Base-by-base conservation (phyloP, 2,797 vertebrate genomes). In the Morus bassanus region DNA sequence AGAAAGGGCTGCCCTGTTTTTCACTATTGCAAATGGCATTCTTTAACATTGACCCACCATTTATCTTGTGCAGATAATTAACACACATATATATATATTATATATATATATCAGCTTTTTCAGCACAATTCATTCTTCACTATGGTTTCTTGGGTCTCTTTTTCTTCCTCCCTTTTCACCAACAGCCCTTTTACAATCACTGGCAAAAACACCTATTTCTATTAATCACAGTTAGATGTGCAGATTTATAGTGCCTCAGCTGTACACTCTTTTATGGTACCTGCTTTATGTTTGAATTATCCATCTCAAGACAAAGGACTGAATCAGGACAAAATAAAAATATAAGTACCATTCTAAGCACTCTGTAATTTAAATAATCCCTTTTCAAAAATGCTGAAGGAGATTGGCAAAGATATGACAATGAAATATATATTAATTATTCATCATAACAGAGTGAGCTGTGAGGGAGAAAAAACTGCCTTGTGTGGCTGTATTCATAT, bases 291-390 rank as follows among this genome's bases (percentile, higher is more conserved):
- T 69, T 92, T 94, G 65, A 95, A 90, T 94, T 88, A 88, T 86
- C 85, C 64, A 85, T 94, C 70, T 77, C 81, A 54, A 96, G 90
- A 92, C 56, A 79, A 88, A 79, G 81, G 68, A 46, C 77, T 39
- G 51, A 89, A 94, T 61, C 63, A 94, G 92, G 78, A 96, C 59
- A 96, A 96, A 96, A 96, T 89, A 95, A 95, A 96, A 96, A 88
- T 51, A 4, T 35, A 77, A 76, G 57, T 86, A 86, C 56, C 70
- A 60, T 89, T 90, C 53, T 72, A 75, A 89, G 69, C 41, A 79
- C 63, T 43, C 84, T 89, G 76, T 67, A 69, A 35, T 88, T 95
- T 84, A 73, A 94, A 88, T 51, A 72, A 81, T 85, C 63, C 48
- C 57, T 87, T 97, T 96, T 63, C 33, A 78, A 91, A 96, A 96